These are phyloP conservation scores for Sphaeridia pumilis DNA, from an alignment of 2,888 invertebrate species.

Conservation along the genomic window DNA sequence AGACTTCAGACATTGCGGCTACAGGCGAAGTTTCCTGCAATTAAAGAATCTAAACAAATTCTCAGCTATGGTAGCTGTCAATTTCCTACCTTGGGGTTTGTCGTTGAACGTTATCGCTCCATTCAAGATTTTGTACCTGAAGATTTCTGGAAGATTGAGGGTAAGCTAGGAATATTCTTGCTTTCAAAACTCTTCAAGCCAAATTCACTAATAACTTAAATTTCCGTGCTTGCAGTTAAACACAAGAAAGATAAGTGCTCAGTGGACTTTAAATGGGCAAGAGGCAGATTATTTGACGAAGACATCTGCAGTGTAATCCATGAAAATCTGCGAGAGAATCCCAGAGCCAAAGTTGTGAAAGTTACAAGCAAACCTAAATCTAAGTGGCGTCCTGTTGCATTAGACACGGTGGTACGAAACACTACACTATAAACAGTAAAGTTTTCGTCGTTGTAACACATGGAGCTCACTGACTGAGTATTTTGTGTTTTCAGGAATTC, in stretches of 20 bases:
- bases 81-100: slow-evolving; percentile 99
- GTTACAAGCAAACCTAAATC: slow-evolving; percentile 78
- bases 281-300: slow-evolving; percentile 77
- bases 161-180: too few species aligned
- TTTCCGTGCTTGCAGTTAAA: slow-evolving; percentile 49
- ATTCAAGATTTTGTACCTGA: slow-evolving; percentile 84
- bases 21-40: slow-evolving; percentile 67
- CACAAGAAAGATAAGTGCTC: slow-evolving; percentile 62
- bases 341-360: slow-evolving; percentile 58
- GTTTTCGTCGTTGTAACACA: not conserved
- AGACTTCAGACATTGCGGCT: slow-evolving; percentile 88
- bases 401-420: slow-evolving; percentile 80
- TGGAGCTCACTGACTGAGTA: not conserved
- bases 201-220: not conserved
- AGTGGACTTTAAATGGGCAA: slow-evolving; percentile 79
- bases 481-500: slow-evolving; percentile 56
- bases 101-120: slow-evolving; percentile 91
- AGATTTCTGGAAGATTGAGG: slow-evolving; percentile 89
- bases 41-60: slow-evolving; percentile 39
- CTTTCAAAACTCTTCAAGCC: not conserved
- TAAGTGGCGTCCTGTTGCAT: slow-evolving; percentile 88
- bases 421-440: not conserved
- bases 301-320: slow-evolving; percentile 66
- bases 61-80: slow-evolving; percentile 95
- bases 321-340: slow-evolving; percentile 64